phyloP scores from a whole-genome alignment of 2,888 invertebrate genomes.

The Tipula helvola region DNA sequence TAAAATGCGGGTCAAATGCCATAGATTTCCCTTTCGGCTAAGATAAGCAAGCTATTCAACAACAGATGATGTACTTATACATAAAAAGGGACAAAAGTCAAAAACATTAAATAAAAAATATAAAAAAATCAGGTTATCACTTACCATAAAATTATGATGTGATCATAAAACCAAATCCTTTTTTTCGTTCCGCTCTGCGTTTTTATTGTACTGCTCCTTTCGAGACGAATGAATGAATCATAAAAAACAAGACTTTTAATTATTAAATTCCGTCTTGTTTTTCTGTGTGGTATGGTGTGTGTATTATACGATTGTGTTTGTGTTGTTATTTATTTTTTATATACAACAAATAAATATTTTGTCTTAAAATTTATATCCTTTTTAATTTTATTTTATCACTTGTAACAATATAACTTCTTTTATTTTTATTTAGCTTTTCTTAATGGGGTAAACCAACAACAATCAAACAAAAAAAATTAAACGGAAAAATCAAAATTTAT shows the following conservation, averaged over 20 bases:
- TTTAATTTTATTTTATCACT: not conserved
- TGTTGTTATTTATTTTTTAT: not conserved
- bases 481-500: not conserved
- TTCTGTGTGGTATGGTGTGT: not conserved
- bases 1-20: not conserved
- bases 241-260: not conserved
- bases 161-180: not conserved
- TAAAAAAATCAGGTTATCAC: not conserved
- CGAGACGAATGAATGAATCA: not conserved
- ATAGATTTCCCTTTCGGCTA: not conserved
- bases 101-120: not conserved
- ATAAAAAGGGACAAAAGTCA: not conserved
- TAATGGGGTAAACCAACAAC: not conserved
- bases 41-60: not conserved
- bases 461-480: not conserved
- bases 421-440: not conserved
- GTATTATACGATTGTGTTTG: not conserved
- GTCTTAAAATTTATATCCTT: not conserved
- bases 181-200: not conserved
- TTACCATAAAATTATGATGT: not conserved
- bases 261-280: not conserved
- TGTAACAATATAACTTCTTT: not conserved
- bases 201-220: not conserved
- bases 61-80: not conserved
- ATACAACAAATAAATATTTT: not conserved